These are phyloP conservation scores for Craseonycteris thonglongyai DNA, from an alignment of 2,113 vertebrate species.

Conservation along the genomic window DNA sequence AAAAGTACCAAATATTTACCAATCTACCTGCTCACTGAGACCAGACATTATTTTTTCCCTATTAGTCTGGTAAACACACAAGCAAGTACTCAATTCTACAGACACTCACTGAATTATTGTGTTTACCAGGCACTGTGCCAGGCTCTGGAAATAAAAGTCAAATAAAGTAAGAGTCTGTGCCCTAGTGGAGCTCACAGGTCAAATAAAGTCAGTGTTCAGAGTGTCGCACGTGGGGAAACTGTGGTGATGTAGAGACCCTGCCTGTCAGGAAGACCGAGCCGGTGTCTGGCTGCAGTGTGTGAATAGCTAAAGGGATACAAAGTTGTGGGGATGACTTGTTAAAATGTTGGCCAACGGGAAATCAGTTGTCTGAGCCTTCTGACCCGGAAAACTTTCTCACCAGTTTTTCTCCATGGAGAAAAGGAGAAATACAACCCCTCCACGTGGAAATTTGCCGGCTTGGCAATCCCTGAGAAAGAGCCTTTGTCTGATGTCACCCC, in stretches of 20 bases:
- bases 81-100: not conserved
- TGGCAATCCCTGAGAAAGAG: not conserved
- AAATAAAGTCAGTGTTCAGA: not conserved
- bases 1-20: conserved; percentile 22
- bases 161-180: not conserved
- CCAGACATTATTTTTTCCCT: not conserved
- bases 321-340: not conserved
- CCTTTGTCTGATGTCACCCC: not conserved
- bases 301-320: not conserved
- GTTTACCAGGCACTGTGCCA: conserved; percentile 21
- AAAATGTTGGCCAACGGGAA: not conserved
- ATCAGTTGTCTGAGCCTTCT: not conserved
- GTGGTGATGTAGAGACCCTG: not conserved
- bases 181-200: not conserved
- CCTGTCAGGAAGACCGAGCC: not conserved
- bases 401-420: not conserved
- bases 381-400: not conserved
- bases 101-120: conserved; percentile 3
- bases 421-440: not conserved
- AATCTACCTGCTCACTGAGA: not conserved
- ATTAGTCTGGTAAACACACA: not conserved
- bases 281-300: not conserved
- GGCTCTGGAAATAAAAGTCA: conserved; percentile 50
- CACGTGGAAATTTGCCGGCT: not conserved
- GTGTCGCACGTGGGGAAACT: not conserved